phyloP scores from a whole-genome alignment of 2,797 vertebrate genomes.

The Coregonus sp. region DNA sequence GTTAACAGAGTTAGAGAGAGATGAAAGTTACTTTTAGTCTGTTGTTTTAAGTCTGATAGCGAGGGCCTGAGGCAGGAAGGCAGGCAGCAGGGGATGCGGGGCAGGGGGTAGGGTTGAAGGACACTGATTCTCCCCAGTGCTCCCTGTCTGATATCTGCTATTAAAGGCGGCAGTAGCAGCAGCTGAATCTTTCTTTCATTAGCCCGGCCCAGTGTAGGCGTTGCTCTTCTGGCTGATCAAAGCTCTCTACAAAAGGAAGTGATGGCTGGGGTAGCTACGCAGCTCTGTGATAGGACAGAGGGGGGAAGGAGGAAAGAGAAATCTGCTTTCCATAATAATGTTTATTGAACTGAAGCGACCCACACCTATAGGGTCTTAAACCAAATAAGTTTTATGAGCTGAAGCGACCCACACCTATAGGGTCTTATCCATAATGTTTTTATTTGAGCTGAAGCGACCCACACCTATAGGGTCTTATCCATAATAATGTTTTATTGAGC shows the following conservation, averaged over 20 bases:
- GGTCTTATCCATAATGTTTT: no score
- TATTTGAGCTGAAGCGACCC: no score
- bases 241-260: constrained; percentile 31
- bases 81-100: constrained; percentile 9
- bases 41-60: constrained; percentile 26
- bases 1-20: neutral
- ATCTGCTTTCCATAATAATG: constrained; percentile 2
- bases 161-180: constrained; percentile 25
- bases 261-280: constrained; percentile 3
- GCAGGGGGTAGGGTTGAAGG: constrained; percentile 24
- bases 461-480: no score
- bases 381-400: no score
- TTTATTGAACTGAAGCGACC: no score
- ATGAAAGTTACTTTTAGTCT: constrained; percentile 8
- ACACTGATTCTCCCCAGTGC: constrained; percentile 1
- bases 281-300: neutral
- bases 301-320: neutral
- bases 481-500: no score
- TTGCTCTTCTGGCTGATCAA: constrained; percentile 45
- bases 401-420: no score
- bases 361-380: no score
- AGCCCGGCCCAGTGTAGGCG: constrained; percentile 29
- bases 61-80: neutral
- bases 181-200: constrained; percentile 15
- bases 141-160: constrained; percentile 18